These are phyloP conservation scores for Nymphalis io DNA, from an alignment of 1,140 invertebrate species.

Conservation along the genomic window DNA sequence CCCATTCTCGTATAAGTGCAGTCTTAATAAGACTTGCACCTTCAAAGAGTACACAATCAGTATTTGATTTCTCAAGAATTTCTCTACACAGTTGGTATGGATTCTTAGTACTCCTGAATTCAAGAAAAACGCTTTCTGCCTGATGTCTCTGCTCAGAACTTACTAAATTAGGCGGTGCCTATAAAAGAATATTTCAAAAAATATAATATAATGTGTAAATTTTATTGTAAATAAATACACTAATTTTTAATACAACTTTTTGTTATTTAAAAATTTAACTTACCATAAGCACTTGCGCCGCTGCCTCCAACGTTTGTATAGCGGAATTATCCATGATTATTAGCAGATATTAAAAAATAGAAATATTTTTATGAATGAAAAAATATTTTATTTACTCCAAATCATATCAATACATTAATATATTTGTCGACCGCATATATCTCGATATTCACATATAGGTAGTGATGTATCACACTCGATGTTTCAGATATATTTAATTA, in stretches of 20 bases:
- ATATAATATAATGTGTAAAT: not conserved
- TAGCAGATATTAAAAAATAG: slow-evolving; percentile 20
- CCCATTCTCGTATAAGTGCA: slow-evolving; percentile 92
- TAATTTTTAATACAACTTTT: not conserved
- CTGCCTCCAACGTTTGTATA: slow-evolving; percentile 84
- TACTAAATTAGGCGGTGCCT: slow-evolving; percentile 92
- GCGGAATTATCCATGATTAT: slow-evolving; percentile 72
- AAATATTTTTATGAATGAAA: slow-evolving; percentile 8
- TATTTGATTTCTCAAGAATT: slow-evolving; percentile 89
- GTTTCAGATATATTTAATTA: not conserved
- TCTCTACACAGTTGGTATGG: slow-evolving; percentile 91
- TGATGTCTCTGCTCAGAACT: slow-evolving; percentile 88
- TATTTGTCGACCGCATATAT: not conserved
- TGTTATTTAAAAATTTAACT: slow-evolving; percentile 41
- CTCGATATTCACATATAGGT: not conserved
- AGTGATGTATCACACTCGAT: too few species aligned
- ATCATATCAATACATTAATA: not conserved
- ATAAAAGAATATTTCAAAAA: slow-evolving; percentile 13
- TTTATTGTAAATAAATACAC: slow-evolving; percentile 15
- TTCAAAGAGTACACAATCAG: slow-evolving; percentile 94
- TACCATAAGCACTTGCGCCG: slow-evolving; percentile 86
- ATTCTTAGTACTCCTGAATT: slow-evolving; percentile 90
- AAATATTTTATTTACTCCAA: not conserved
- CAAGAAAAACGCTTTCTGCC: slow-evolving; percentile 90
- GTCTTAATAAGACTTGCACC: slow-evolving; percentile 91